phyloP scores from a whole-genome alignment of 2,113 vertebrate species.

The Caracal caracal region DNA sequence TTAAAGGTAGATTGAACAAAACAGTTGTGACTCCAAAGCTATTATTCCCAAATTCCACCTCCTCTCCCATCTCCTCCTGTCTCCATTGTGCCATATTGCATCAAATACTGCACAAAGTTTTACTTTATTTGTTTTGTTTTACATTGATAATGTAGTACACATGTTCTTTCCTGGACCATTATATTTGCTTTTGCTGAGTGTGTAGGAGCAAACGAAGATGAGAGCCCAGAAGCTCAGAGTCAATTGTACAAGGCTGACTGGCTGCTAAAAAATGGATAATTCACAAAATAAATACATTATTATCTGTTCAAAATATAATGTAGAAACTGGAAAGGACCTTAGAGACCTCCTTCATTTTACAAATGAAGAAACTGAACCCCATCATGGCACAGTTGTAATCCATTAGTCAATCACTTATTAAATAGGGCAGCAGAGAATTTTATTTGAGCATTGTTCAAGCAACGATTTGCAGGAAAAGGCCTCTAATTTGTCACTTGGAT shows the following conservation, averaged over 20 bases:
- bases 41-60: not conserved
- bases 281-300: not conserved
- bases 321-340: not conserved
- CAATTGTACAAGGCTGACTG: not conserved
- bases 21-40: not conserved
- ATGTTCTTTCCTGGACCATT: not conserved
- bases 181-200: not conserved
- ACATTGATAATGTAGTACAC: not conserved
- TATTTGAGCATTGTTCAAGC: not conserved
- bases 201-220: not conserved
- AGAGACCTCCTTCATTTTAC: not conserved
- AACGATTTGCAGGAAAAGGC: not conserved
- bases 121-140: not conserved
- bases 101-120: not conserved
- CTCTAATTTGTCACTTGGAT: not conserved
- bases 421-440: not conserved
- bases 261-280: not conserved
- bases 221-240: not conserved
- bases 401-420: constrained; percentile 1
- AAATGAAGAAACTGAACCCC: not conserved
- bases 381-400: not conserved
- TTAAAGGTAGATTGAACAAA: not conserved
- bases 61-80: not conserved
- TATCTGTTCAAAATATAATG: not conserved
- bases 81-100: rapidly evolving